Conservation (phyloP, 92 coral and sea anemone species). For the Siderastrea siderea region DNA sequence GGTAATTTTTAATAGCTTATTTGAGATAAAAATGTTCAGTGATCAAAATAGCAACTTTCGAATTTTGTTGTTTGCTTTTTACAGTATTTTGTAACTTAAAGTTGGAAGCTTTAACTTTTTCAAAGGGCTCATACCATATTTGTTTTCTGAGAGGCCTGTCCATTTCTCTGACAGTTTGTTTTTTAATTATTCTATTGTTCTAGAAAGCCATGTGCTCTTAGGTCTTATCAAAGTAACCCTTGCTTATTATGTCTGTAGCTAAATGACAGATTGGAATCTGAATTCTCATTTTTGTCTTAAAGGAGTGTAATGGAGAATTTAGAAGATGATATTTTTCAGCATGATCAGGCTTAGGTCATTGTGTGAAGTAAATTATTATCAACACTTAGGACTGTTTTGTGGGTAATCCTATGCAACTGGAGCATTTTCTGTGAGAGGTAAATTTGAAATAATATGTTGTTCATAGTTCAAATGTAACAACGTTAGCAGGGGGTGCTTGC, state of each 20-base stretch:
- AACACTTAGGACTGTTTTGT: background rate
- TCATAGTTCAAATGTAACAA: too few species aligned
- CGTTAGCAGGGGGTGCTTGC: too few species aligned
- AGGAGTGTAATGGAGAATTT: background rate
- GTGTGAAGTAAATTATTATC: constrained; percentile 3
- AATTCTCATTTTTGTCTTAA: background rate
- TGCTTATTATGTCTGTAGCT: constrained; percentile 14
- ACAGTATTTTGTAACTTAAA: too few species aligned
- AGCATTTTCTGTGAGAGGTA: background rate
- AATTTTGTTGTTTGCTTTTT: too few species aligned
- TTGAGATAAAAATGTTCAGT: too few species aligned
- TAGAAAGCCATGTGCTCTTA: background rate
- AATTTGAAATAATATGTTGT: background rate
- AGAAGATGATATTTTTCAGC: background rate
- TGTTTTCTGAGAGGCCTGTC: background rate
- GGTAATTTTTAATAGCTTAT: too few species aligned
- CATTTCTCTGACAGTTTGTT: background rate
- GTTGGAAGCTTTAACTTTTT: too few species aligned
- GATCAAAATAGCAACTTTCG: too few species aligned
- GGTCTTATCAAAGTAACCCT: constrained; percentile 8
- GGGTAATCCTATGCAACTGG: background rate
- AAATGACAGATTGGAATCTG: background rate
- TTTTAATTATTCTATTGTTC: background rate
- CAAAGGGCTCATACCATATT: background rate
- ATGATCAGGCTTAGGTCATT: background rate